Base-by-base conservation (phyloP, 1,140 invertebrate species). In the Drosophila parvula region DNA sequence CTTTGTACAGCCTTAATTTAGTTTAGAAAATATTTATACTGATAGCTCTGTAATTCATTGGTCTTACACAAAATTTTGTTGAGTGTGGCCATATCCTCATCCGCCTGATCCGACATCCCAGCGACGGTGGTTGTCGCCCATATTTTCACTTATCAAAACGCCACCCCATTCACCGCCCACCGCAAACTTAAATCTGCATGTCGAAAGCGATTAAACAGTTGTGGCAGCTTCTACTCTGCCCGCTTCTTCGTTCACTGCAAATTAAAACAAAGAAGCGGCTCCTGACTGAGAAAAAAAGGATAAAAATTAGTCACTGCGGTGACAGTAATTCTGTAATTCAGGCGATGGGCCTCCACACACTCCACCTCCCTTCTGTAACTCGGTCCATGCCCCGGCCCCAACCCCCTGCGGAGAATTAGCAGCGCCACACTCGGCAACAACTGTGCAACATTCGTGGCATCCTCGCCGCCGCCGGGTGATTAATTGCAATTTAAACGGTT, bases 401-500 rank as follows among this genome's bases (percentile, higher is more conserved):
- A 30, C 38, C 53, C 41, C 58, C 56, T 56, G 48, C 43, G 22
- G 65, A 65, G 55, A 80, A 89, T 90, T 89, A 78, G 84, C 68
- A 76, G 85, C 81, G 84, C 74, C 86, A 90, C 86, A 90, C 78
- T 90, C 85, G 79, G 81, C 85, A 86, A 90, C 85, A 90, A 90
- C 82, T 90, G 85, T 86, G 85, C 85, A 86, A 69, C 81, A 81
- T 75, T 88, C 80, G 78, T 65, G 45, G 43, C 59, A 27, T 78
- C 58, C 77, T 68, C 59, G 73, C 71, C 47, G 67, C 61, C 78
- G 67, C 55, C 78, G 56, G 48, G 78, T 90, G 88, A 90, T 90
- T 90, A 90, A 90, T 90, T 85, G 88, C 83, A 89, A 84, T 90
- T 90, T 90, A 90, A 90, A 90, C 83, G 88, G 83, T 90, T 90